These are phyloP conservation scores for Erpobdella octoculata DNA, from an alignment of 2,888 invertebrate species.

Conservation along the genomic window DNA sequence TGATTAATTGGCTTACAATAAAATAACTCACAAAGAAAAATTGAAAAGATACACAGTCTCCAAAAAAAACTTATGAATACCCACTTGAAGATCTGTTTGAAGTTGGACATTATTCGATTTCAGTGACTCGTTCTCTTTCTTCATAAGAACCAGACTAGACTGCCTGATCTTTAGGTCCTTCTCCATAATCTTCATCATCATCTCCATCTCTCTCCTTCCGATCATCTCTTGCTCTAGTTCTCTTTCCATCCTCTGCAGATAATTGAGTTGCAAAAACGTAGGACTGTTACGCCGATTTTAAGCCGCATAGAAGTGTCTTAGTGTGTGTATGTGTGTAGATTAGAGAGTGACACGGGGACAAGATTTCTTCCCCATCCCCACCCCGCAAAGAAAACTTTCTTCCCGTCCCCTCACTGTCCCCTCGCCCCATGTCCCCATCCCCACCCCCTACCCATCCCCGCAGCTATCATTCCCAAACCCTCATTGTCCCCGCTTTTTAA, in stretches of 20 bases:
- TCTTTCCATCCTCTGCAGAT: constrained; percentile 64
- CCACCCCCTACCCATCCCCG: no score
- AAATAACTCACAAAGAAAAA: background rate
- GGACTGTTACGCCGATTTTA: no score
- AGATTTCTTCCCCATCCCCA: no score
- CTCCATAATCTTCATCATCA: constrained; percentile 88
- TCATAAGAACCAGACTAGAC: constrained; percentile 82
- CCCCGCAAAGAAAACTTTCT: no score
- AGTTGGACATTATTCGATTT: constrained; percentile 84
- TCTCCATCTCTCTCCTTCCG: constrained; percentile 89
- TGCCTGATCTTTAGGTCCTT: constrained; percentile 97
- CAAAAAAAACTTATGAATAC: background rate
- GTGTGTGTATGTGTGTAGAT: no score
- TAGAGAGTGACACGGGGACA: no score
- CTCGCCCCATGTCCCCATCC: no score
- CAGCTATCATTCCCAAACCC: no score
- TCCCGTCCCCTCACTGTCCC: no score
- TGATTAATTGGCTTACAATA: background rate
- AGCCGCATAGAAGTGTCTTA: no score
- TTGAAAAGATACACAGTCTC: background rate
- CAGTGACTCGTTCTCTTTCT: constrained; percentile 79
- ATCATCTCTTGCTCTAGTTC: constrained; percentile 77
- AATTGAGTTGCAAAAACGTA: no score
- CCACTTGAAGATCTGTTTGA: constrained; percentile 68
- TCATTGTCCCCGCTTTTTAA: no score